phyloP scores from a whole-genome alignment of 2,797 vertebrate genomes.

The Sitta carolinensis region DNA sequence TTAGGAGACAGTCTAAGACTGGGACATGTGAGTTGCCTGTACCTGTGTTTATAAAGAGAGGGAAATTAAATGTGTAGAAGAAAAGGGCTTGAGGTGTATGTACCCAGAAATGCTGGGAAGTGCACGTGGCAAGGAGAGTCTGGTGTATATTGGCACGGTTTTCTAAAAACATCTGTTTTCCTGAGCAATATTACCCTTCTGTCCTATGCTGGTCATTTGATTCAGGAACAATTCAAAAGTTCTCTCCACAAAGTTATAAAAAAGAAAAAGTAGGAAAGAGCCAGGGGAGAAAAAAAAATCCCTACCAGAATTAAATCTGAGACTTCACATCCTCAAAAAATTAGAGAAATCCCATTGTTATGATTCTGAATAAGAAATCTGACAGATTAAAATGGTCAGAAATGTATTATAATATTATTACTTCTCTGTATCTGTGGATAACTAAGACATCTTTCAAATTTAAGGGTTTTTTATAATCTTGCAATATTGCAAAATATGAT shows the following conservation, averaged over 20 bases:
- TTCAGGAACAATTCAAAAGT: neutral
- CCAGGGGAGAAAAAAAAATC: neutral
- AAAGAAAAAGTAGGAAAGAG: neutral
- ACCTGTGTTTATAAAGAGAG: neutral
- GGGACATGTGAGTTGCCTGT: neutral
- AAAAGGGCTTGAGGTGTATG: neutral
- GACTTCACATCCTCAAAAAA: neutral
- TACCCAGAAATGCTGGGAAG: neutral
- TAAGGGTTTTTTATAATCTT: neutral
- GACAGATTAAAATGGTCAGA: neutral
- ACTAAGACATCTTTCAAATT: neutral
- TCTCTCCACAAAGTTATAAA: neutral
- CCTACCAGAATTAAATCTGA: neutral
- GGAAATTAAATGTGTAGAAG: neutral
- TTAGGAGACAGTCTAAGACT: neutral
- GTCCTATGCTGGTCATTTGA: neutral
- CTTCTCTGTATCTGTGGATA: neutral
- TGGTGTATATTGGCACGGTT: neutral
- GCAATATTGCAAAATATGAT: too few relatives aligned
- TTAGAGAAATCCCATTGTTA: neutral
- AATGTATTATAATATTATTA: neutral
- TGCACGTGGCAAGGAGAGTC: neutral
- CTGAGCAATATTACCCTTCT: neutral
- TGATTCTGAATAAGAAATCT: neutral
- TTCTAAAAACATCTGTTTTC: neutral